Percentiles rank a stretch among this genome's conserved stretches.
Evolutionary conservation across 2,113 vertebrate species (phyloP).

Genomic region (Callopanchax toddi): DNA sequence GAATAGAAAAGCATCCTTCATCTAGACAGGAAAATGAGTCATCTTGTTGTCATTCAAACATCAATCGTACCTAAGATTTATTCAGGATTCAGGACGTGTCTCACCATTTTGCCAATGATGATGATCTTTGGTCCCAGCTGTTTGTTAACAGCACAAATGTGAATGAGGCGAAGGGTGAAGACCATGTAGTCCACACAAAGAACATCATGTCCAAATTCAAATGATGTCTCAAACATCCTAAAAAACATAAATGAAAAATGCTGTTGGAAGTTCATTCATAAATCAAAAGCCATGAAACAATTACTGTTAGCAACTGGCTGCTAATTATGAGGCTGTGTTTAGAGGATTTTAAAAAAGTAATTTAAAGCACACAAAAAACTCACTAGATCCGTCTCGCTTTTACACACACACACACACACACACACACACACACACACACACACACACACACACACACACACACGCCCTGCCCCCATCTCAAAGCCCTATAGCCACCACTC

Average conservation of each 20-base stretch:
- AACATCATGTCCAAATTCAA: constrained; percentile 78
- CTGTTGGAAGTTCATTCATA: background rate
- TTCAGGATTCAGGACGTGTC: constrained; percentile 11
- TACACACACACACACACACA: too few species aligned
- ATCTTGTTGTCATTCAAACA: background rate
- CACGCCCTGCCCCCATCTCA: too few species aligned
- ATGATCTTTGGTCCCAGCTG: constrained; percentile 91
- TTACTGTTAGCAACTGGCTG: background rate
- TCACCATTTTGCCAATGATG: constrained; percentile 91
- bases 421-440: too few species aligned
- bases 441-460: too few species aligned
- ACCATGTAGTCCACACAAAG: constrained; percentile 89
- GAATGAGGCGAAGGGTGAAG: too few species aligned
- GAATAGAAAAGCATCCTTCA: constrained; percentile 94
- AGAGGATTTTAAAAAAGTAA: too few species aligned
- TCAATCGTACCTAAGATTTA: too few species aligned
- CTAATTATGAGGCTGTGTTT: too few species aligned
- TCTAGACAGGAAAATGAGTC: constrained; percentile 66
- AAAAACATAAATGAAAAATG: background rate
- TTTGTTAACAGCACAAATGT: constrained; percentile 91
- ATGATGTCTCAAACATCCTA: constrained; percentile 81
- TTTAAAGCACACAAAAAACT: too few species aligned
- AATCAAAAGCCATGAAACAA: background rate
- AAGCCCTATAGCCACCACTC: too few species aligned
- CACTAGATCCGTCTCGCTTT: too few species aligned